Conservation (phyloP, 2,888 invertebrate genomes). For the Anorthoa munda region DNA sequence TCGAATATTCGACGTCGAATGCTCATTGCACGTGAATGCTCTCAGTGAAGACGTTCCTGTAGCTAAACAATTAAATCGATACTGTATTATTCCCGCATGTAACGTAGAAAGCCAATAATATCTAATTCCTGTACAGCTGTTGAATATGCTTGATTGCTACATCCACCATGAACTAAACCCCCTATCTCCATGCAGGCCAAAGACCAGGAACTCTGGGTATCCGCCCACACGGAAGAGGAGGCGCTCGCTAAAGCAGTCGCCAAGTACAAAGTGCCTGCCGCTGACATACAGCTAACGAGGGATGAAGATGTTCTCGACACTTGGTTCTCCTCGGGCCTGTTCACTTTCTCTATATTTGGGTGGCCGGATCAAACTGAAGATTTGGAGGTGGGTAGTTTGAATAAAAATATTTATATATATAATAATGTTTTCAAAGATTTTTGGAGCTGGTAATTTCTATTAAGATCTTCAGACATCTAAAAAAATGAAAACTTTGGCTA, state of each 20-base stretch:
- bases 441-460: no score
- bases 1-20: no score
- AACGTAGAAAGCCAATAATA: not conserved
- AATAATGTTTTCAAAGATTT: no score
- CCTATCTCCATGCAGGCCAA: slow-evolving; percentile 68
- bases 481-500: no score
- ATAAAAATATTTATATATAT: not conserved
- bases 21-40: no score
- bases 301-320: slow-evolving; percentile 99
- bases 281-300: slow-evolving; percentile 91
- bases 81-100: not conserved
- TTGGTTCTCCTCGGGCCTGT: slow-evolving; percentile 99
- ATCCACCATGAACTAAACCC: slow-evolving; percentile 1
- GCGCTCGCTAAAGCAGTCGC: slow-evolving; percentile 95
- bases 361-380: slow-evolving; percentile 97
- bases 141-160: not conserved
- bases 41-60: no score
- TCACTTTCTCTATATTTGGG: slow-evolving; percentile 99
- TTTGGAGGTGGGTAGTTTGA: slow-evolving; percentile 88
- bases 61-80: not conserved
- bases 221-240: slow-evolving; percentile 93
- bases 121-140: no score
- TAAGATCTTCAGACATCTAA: no score
- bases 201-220: slow-evolving; percentile 94
- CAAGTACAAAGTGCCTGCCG: slow-evolving; percentile 91